A percentile compares a stretch with the other conserved stretches of the same genome.
These are phyloP conservation scores for Epirrhoe tristata DNA, from an alignment of 2,888 invertebrate genomes.

Conservation along the genomic window DNA sequence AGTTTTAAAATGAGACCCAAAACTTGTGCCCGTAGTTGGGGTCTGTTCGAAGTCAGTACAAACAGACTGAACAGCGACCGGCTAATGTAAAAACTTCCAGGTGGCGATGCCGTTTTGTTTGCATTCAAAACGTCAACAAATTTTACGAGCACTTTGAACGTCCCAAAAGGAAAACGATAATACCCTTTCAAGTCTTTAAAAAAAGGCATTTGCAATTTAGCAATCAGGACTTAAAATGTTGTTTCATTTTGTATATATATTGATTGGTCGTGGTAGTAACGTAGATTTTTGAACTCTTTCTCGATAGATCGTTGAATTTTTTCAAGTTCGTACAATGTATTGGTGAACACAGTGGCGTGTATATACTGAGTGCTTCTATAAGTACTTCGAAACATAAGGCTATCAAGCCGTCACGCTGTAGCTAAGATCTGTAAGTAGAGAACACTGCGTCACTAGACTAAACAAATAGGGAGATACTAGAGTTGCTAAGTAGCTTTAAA, in stretches of 20 bases:
- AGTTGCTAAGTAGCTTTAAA: too few species aligned
- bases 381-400: too few species aligned
- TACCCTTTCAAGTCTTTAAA: not conserved
- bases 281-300: too few species aligned
- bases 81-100: constrained; percentile 81
- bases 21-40: constrained; percentile 71
- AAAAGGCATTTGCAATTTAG: not conserved
- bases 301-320: too few species aligned
- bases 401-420: too few species aligned
- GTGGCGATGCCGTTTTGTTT: constrained; percentile 68
- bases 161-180: not conserved
- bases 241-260: not conserved
- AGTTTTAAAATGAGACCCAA: constrained; percentile 76
- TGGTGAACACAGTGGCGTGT: too few species aligned
- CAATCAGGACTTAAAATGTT: not conserved
- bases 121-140: constrained; percentile 70
- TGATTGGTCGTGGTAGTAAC: too few species aligned
- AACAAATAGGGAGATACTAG: too few species aligned
- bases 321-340: too few species aligned
- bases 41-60: constrained; percentile 72
- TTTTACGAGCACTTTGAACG: constrained; percentile 51
- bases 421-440: too few species aligned
- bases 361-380: too few species aligned
- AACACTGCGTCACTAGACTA: too few species aligned
- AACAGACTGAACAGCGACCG: constrained; percentile 65